Percentiles rank a stretch among this genome's conserved stretches.
phyloP scores from a whole-genome alignment of 1,140 invertebrate species.

The Ephestia elutella region DNA sequence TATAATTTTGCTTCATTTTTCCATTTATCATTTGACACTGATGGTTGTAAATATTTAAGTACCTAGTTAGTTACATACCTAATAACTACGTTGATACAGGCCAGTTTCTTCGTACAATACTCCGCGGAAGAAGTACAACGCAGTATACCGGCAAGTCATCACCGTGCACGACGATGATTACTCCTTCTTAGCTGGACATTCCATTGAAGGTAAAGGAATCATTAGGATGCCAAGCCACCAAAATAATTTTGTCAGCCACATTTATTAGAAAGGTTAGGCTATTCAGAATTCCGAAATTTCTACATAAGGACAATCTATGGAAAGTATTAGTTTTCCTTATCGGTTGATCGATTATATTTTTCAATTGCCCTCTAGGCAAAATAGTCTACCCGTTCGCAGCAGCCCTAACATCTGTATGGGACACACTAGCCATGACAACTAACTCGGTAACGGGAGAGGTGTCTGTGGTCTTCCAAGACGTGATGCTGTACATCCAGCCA shows the following conservation, averaged over 20 bases:
- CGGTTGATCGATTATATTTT: not conserved
- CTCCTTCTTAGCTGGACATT: conserved; percentile 13
- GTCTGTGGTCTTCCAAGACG: conserved; percentile 11
- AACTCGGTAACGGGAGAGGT: not conserved
- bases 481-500: conserved; percentile 9
- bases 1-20: too few relatives aligned
- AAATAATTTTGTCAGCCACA: too few relatives aligned
- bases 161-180: conserved; percentile 12
- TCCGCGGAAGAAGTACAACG: not conserved
- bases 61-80: too few relatives aligned
- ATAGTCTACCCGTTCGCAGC: conserved; percentile 11
- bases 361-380: not conserved
- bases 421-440: conserved; percentile 13
- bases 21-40: too few relatives aligned
- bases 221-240: too few relatives aligned
- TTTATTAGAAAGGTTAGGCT: too few relatives aligned
- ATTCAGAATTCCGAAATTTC: too few relatives aligned
- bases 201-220: conserved; percentile 9
- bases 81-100: conserved; percentile 12
- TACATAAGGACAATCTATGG: too few relatives aligned
- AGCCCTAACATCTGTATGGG: conserved; percentile 14
- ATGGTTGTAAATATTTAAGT: too few relatives aligned
- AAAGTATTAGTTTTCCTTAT: not conserved
- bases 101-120: not conserved
- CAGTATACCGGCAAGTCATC: conserved; percentile 6